Evolutionary conservation across 2,113 vertebrate genomes (phyloP).

Genomic region (Larimichthys polyactis): DNA sequence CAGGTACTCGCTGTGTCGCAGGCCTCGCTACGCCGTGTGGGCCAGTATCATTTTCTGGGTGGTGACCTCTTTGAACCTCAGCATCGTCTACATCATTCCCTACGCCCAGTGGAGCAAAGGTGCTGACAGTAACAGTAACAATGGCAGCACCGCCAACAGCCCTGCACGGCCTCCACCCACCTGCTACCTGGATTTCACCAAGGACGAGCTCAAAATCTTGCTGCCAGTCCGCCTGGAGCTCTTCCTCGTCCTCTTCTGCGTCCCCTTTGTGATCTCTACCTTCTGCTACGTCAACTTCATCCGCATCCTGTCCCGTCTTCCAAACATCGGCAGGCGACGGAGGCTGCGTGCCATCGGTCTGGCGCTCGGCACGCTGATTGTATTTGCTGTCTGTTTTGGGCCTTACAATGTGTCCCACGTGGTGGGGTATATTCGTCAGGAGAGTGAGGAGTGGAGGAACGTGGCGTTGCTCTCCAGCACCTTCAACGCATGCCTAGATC

Average conservation of each 20-base stretch:
- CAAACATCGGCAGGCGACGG: constrained; percentile 76
- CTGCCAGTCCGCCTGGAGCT: constrained; percentile 85
- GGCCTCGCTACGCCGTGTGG: constrained; percentile 76
- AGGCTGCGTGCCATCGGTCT: constrained; percentile 84
- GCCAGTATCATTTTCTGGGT: constrained; percentile 84
- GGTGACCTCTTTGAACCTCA: constrained; percentile 85
- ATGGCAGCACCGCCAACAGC: background rate
- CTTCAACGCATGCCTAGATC: constrained; percentile 86
- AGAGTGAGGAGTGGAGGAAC: constrained; percentile 80
- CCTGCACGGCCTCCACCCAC: constrained; percentile 15
- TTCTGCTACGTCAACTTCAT: constrained; percentile 86
- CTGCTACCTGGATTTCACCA: constrained; percentile 85
- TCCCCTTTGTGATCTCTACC: constrained; percentile 84
- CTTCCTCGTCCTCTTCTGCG: constrained; percentile 85
- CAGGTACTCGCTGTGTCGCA: constrained; percentile 82
- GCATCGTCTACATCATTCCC: constrained; percentile 85
- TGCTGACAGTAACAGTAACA: rapidly evolving
- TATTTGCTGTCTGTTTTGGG: constrained; percentile 87
- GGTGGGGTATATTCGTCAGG: constrained; percentile 77
- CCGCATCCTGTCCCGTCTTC: constrained; percentile 80
- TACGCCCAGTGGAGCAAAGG: constrained; percentile 45
- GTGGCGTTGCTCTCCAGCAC: constrained; percentile 80
- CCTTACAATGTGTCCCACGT: constrained; percentile 88
- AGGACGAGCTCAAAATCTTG: constrained; percentile 79
- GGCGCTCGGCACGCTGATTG: constrained; percentile 81